phyloP scores from a whole-genome alignment of 2,113 vertebrate species.

The Crotalus horridus region DNA sequence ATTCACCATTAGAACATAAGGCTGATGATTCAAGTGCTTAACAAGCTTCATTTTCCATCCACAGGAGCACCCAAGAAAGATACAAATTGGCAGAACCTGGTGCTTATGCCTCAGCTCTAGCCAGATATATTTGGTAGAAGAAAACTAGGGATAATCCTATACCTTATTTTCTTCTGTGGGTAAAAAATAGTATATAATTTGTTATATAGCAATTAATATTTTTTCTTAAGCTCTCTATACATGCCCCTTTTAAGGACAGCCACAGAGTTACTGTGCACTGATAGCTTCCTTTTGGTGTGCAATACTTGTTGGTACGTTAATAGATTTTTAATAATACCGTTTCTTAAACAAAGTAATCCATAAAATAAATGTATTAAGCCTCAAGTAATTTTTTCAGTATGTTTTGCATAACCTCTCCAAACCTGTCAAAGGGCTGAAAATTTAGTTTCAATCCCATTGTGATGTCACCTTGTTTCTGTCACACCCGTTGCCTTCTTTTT shows the following conservation, averaged over 20 bases:
- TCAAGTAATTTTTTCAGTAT: background rate
- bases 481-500: background rate
- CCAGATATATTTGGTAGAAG: background rate
- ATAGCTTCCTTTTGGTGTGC: background rate
- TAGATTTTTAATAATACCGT: background rate
- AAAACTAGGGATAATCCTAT: background rate
- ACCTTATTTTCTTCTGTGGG: background rate
- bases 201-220: background rate
- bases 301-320: background rate
- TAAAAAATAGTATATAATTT: background rate
- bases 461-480: background rate
- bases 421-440: background rate
- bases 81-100: background rate
- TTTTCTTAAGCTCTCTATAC: background rate
- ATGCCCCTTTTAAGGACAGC: background rate
- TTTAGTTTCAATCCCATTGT: background rate
- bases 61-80: background rate
- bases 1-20: slow-evolving; percentile 35
- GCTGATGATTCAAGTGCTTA: slow-evolving; percentile 18
- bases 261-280: background rate
- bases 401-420: background rate
- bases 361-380: background rate
- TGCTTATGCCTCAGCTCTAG: background rate
- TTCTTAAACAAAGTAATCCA: background rate
- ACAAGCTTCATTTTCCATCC: background rate